Percentiles rank a stretch among this genome's conserved stretches.
These are phyloP conservation scores for Paedocypris micromegethes DNA, from an alignment of 2,797 vertebrate species.

Conservation along the genomic window DNA sequence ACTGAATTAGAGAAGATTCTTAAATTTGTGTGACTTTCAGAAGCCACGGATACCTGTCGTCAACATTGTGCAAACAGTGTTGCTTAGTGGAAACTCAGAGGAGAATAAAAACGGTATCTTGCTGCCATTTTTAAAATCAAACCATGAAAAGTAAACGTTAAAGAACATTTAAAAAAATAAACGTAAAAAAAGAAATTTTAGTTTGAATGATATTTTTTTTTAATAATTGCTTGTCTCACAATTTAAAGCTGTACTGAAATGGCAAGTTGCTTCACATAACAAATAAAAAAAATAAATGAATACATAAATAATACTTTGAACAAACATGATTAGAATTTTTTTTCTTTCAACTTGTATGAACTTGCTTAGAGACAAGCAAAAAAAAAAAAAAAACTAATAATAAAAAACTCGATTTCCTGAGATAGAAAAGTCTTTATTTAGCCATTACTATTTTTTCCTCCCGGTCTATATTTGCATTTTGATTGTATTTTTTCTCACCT, in stretches of 20 bases:
- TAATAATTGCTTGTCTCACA: background rate
- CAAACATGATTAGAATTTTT: constrained; percentile 5
- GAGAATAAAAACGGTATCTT: no score
- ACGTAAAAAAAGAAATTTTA: background rate
- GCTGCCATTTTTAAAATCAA: no score
- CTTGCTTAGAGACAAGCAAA: background rate
- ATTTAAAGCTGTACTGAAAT: background rate
- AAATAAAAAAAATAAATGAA: constrained; percentile 1
- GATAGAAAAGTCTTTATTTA: background rate
- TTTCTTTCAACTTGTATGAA: background rate
- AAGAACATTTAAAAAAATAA: no score
- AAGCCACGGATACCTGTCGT: no score
- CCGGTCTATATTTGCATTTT: constrained; percentile 14
- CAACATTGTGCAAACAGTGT: no score
- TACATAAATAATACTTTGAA: background rate
- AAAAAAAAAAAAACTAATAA: no score
- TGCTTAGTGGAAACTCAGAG: no score
- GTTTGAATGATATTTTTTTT: background rate
- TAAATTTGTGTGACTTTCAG: no score
- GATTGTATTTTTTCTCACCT: background rate
- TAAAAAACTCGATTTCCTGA: background rate
- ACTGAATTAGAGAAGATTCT: background rate
- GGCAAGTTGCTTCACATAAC: background rate
- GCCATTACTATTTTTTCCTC: background rate
- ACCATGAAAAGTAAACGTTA: no score